A percentile compares a stretch with the other conserved stretches of the same genome.
Evolutionary conservation across 2,113 vertebrate species (phyloP).

Genomic region (Bos javanicus): DNA sequence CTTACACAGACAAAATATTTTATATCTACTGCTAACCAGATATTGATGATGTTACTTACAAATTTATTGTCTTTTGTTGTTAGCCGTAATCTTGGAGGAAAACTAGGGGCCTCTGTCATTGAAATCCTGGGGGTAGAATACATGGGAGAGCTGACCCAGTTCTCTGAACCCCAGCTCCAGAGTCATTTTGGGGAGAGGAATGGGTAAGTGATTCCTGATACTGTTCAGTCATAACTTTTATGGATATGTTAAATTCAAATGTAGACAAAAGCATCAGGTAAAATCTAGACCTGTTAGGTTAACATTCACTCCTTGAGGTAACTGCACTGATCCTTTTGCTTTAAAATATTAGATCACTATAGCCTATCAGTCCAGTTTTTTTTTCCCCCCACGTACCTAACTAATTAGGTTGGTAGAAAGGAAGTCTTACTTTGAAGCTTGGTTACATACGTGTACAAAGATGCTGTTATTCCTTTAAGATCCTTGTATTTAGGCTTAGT

Average conservation of each 20-base stretch:
- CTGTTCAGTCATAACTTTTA: constrained; percentile 31
- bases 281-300: constrained; percentile 4
- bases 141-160: constrained; percentile 91
- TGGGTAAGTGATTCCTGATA: constrained; percentile 83
- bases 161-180: constrained; percentile 87
- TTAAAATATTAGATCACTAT: constrained; percentile 26
- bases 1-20: not conserved
- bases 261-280: not conserved
- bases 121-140: constrained; percentile 88
- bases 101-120: constrained; percentile 90
- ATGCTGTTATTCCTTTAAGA: constrained; percentile 17
- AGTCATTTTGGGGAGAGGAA: constrained; percentile 95
- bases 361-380: not conserved
- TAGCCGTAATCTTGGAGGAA: constrained; percentile 95
- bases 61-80: not conserved
- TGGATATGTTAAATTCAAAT: constrained; percentile 15
- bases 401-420: not conserved
- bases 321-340: constrained; percentile 20
- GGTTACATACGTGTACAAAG: not conserved
- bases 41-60: not conserved
- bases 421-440: constrained; percentile 10
- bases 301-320: not conserved
- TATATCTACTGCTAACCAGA: not conserved
- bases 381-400: not conserved
- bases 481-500: not conserved